Conservation (phyloP, 2,888 invertebrate species). For the Drosophila tanythrix region DNA sequence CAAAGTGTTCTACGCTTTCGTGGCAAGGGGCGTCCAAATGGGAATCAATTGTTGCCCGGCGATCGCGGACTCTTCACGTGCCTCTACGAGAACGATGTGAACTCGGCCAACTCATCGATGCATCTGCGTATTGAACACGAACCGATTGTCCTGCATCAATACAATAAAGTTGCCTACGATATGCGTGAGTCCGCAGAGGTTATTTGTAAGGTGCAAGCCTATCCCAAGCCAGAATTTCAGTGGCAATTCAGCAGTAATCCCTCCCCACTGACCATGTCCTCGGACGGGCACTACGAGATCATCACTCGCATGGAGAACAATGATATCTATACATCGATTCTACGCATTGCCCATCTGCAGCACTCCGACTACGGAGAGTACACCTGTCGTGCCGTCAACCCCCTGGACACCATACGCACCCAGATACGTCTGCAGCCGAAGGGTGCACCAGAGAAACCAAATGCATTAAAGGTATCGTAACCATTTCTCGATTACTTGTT, state of each 20-base stretch:
- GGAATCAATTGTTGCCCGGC: slow-evolving; percentile 91
- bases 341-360: slow-evolving; percentile 90
- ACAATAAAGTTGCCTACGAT: slow-evolving; percentile 95
- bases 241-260: slow-evolving; percentile 93
- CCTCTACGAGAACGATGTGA: slow-evolving; percentile 95
- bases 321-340: slow-evolving; percentile 92
- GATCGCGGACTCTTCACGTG: slow-evolving; percentile 95
- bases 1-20: slow-evolving; percentile 92
- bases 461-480: slow-evolving; percentile 86
- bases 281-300: slow-evolving; percentile 94
- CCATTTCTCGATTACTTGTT: neutral
- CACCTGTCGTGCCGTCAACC: slow-evolving; percentile 93
- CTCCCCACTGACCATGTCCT: slow-evolving; percentile 91
- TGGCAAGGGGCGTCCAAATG: slow-evolving; percentile 91
- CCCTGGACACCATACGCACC: slow-evolving; percentile 91
- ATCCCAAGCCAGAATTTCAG: slow-evolving; percentile 96
- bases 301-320: slow-evolving; percentile 92
- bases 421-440: slow-evolving; percentile 93
- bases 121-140: slow-evolving; percentile 95
- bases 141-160: slow-evolving; percentile 93
- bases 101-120: slow-evolving; percentile 94
- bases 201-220: slow-evolving; percentile 94
- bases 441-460: slow-evolving; percentile 94
- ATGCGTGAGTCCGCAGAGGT: slow-evolving; percentile 93
- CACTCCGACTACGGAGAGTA: slow-evolving; percentile 96